These are phyloP conservation scores for Tapirus indicus DNA, from an alignment of 2,797 vertebrate genomes.

Conservation along the genomic window DNA sequence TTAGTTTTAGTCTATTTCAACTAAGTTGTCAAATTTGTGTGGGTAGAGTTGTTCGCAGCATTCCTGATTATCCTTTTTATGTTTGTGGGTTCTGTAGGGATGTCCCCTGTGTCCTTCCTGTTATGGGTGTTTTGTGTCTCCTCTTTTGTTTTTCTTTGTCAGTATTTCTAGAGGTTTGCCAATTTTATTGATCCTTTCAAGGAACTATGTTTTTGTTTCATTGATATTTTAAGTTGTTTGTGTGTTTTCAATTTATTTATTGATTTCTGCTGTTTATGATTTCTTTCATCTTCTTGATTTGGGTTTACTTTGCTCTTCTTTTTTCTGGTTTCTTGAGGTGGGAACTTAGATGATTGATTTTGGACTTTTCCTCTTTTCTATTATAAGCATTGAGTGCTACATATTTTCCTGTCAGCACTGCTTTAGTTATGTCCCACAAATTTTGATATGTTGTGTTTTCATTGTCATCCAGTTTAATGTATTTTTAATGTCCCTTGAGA, in stretches of 20 bases:
- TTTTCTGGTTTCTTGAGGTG: not conserved
- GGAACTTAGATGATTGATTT: not conserved
- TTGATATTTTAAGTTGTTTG: not conserved
- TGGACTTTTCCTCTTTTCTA: not conserved
- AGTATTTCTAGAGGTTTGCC: too few relatives aligned
- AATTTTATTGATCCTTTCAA: too few relatives aligned
- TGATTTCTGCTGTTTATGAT: not conserved
- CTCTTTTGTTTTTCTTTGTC: too few relatives aligned
- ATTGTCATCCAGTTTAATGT: not conserved
- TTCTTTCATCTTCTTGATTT: not conserved
- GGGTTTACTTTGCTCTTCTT: not conserved
- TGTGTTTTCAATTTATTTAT: not conserved
- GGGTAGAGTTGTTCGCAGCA: not conserved
- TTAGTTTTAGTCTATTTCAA: not conserved
- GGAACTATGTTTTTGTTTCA: not conserved
- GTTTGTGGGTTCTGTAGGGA: not conserved
- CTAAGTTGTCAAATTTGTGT: not conserved
- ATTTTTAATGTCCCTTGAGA: not conserved
- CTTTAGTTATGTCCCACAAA: not conserved
- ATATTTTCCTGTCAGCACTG: too few relatives aligned
- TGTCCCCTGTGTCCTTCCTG: not conserved
- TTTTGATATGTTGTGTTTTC: not conserved
- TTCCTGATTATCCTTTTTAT: not conserved
- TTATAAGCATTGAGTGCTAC: not conserved
- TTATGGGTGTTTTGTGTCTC: not conserved